Base-by-base conservation (phyloP, 1,140 invertebrate species). In the Brachionus plicatilis region DNA sequence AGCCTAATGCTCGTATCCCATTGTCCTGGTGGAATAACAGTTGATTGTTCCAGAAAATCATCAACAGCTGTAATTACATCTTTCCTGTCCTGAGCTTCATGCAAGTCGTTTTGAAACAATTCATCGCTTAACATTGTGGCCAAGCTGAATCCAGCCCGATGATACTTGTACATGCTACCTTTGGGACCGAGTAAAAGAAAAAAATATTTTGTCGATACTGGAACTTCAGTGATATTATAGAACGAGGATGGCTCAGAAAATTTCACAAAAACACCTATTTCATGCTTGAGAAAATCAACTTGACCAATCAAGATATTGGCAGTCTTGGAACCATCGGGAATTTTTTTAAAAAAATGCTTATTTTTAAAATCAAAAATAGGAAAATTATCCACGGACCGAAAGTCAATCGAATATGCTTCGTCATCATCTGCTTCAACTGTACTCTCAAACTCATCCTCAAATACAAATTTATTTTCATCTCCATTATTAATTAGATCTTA, bases 1-100 rank as follows among this genome's bases (percentile, higher is more conserved):
- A 99, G 99, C 86, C 97, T 92, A 87, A 99, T 99, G 27, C 93
- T 93, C 1, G 97, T 97, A 92, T 97, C 95, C 95, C 95, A 98
- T 88, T 97, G 94, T 17, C 96, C 95, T 56, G 96, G 96, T 6
- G 96, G 96, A 80, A 98, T 90, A 33, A 98, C 95, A 85, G 97
- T 96, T 56, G 97, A 96, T 87, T 95, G 95, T 86, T 97, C 95
- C 60, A 97, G 90, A 88, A 98, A 98, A 88, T 97, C 95, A 87
- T 98, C 96, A 66, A 98, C 95, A 7, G 95, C 95, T 20, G 94
- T 95, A 7, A 84, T 33, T 27, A 84, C 7, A 14, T 84, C 68
- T 41, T 65, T 33, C 41, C 43, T 66, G 93, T 86, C 93, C 92
- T 2, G 93, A 0, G 96, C 95, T 88, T 94, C 94, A 88, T 97